Base-by-base conservation (phyloP, 2,797 vertebrate genomes). In the Antennarius maculatus region DNA sequence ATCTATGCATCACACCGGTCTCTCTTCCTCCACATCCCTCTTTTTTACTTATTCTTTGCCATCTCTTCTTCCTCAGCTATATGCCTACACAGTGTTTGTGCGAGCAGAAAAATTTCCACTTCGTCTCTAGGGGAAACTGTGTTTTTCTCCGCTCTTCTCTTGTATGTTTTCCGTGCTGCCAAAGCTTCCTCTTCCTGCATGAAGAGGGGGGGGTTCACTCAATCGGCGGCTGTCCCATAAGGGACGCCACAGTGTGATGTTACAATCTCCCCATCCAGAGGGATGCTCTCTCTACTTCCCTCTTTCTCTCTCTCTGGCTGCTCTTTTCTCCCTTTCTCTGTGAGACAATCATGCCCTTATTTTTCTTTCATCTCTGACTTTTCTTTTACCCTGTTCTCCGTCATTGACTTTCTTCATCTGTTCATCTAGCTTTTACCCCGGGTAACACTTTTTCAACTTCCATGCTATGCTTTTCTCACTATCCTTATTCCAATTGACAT, bases 161-260 rank as follows among this genome's bases (percentile, higher is more conserved):
- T 92, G 87, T 91, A 84, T 90, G 85, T 91, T 91, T 91, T 86
- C 83, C 79, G 76, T 76, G 80, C 87, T 84, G 88, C 80, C 87
- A 92, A 85, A 82, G 87, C 86, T 82, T 86, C 81, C 80, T 83
- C 82, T 89, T 89, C 86, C 87, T 84, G 87, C 73, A 77, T 90
- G 87, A 77, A 84, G 23, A 79, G 68, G 86, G 70, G 37, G 73
- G 76, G 90, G 86, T 61, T 74, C 63, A 81, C 86, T 82, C 84
- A 72, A 70, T 87, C 81, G 88, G 78, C 50, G 59, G 70, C 61
- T 81, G 85, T 90, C 89, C 88, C 91, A 90, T 77, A 86, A 85
- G 88, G 83, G 86, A 89, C 79, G 71, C 54, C 68, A 69, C 71
- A 80, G 82, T 88, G 81, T 84, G 87, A 89, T 88, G 85, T 89